Percentiles rank a stretch among this genome's conserved stretches.
Conservation (phyloP, 2,888 invertebrate genomes). For the Hipparchia sbordonii region DNA sequence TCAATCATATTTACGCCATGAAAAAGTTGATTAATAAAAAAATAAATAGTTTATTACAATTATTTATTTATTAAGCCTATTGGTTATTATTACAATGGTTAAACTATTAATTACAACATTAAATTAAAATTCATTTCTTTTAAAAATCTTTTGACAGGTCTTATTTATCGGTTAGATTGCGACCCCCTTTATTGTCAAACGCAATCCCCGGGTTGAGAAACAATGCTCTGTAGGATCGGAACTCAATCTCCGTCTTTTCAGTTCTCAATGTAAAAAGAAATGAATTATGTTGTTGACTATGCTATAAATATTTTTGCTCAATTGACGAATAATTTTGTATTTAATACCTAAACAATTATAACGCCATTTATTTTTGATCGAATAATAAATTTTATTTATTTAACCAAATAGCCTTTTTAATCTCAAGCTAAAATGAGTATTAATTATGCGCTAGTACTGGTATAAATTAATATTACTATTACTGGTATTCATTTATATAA, state of each 20-base stretch:
- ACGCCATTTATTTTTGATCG: neutral
- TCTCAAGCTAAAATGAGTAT: neutral
- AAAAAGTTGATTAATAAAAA: no score
- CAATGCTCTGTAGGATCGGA: no score
- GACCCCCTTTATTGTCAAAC: no score
- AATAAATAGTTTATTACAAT: no score
- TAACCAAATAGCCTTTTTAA: neutral
- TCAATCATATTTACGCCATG: no score
- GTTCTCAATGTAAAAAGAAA: neutral
- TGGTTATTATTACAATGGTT: no score
- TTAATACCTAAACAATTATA: neutral
- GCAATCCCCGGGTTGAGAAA: no score
- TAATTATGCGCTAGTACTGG: neutral
- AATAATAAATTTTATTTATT: neutral
- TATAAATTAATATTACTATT: neutral
- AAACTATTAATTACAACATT: no score
- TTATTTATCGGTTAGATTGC: no score
- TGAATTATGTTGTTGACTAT: conserved; percentile 7
- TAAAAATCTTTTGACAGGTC: no score
- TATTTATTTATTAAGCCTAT: no score
- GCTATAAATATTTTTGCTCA: conserved; percentile 13
- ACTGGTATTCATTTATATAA: neutral
- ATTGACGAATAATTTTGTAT: neutral
- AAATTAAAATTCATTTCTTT: no score
- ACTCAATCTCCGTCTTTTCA: neutral